Conservation (phyloP, 2,888 invertebrate species). For the Lepidochitona cinerea region DNA sequence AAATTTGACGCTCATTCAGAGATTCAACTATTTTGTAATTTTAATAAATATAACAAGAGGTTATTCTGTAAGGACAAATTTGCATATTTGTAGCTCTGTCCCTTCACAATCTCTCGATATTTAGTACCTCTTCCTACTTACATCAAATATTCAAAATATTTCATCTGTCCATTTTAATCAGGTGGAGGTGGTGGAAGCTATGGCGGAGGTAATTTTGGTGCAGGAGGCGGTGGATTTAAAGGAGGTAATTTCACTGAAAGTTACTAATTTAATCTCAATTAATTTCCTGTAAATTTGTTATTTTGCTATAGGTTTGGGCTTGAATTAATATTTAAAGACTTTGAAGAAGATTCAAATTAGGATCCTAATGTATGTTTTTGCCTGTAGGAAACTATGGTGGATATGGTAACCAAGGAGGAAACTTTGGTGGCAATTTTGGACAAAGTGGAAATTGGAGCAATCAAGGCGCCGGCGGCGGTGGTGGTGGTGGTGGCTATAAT, state of each 20-base stretch:
- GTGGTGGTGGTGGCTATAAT: conserved; percentile 75
- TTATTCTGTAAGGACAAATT: neutral
- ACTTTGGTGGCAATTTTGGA: conserved; percentile 48
- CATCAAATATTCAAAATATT: no score
- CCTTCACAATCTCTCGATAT: no score
- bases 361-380: no score
- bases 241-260: conserved; percentile 1
- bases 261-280: no score
- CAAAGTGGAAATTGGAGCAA: conserved; percentile 67
- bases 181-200: conserved; percentile 8
- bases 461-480: conserved; percentile 12
- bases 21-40: no score
- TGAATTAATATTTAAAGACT: no score
- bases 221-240: neutral
- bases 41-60: neutral
- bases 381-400: conserved; percentile 1
- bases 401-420: conserved; percentile 43
- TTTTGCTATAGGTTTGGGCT: no score
- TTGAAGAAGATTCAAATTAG: no score
- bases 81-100: no score
- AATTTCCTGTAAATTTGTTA: no score
- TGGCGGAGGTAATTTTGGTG: neutral
- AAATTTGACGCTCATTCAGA: no score
- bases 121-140: no score
- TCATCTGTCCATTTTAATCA: neutral